A percentile compares a stretch with the other conserved stretches of the same genome.
These are phyloP conservation scores for Eulimnadia texana DNA, from an alignment of 1,140 invertebrate species.

Conservation along the genomic window DNA sequence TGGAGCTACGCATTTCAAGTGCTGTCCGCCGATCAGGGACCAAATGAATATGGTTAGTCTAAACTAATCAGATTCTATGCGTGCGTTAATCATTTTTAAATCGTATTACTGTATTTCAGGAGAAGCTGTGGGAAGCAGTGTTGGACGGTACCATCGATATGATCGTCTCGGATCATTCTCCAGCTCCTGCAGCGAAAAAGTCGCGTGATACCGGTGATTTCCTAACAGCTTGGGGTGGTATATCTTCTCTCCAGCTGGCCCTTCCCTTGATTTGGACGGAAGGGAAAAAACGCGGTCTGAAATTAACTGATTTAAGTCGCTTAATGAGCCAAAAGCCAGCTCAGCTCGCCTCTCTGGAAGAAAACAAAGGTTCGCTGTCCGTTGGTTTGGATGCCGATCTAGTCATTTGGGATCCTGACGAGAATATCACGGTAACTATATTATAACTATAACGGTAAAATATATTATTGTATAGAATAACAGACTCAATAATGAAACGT, in stretches of 20 bases:
- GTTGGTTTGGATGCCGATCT: slow-evolving; percentile 53
- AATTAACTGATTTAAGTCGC: slow-evolving; percentile 38
- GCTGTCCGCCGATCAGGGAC: slow-evolving; percentile 50
- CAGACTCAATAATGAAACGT: too few relatives aligned
- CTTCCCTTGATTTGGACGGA: slow-evolving; percentile 51
- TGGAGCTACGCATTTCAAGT: slow-evolving; percentile 49
- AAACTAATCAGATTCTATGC: too few relatives aligned
- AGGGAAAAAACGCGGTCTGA: slow-evolving; percentile 33
- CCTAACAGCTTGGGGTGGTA: slow-evolving; percentile 53
- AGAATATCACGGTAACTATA: slow-evolving; percentile 37
- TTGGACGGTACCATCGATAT: slow-evolving; percentile 40
- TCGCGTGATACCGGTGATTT: slow-evolving; percentile 40
- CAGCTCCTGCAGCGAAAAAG: slow-evolving; percentile 48
- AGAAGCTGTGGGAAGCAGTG: slow-evolving; percentile 44
- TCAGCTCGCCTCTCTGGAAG: slow-evolving; percentile 39
- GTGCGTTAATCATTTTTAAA: too few relatives aligned
- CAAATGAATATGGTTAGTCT: slow-evolving; percentile 42
- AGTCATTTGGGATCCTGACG: slow-evolving; percentile 50
- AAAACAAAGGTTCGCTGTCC: slow-evolving; percentile 41
- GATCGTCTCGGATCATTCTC: slow-evolving; percentile 59
- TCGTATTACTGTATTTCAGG: too few relatives aligned
- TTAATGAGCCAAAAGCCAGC: slow-evolving; percentile 44
- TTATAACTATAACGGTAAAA: too few relatives aligned
- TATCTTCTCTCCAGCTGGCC: slow-evolving; percentile 56
- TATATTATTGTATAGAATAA: too few relatives aligned